Conservation (phyloP, 2,797 vertebrate species). For the Eutrigla gurnardus region DNA sequence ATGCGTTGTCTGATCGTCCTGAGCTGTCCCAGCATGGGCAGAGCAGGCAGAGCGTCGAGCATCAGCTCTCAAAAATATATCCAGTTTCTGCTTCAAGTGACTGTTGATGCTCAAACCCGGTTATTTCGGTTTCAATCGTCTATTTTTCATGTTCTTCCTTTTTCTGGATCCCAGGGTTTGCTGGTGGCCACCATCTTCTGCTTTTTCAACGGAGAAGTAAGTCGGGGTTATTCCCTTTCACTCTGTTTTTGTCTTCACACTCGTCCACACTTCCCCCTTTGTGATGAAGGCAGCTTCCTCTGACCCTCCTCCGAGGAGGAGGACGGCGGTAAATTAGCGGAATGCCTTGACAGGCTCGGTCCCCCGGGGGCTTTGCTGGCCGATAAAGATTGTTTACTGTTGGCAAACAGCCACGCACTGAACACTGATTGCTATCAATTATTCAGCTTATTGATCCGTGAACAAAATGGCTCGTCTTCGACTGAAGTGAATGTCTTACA, state of each 20-base stretch:
- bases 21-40: conserved; percentile 19
- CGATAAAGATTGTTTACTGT: conserved; percentile 30
- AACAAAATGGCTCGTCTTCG: conserved; percentile 20
- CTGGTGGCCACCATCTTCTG: conserved; percentile 99
- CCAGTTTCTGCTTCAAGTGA: background rate
- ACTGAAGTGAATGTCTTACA: conserved; percentile 24
- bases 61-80: conserved; percentile 38
- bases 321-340: background rate
- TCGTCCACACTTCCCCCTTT: conserved; percentile 65
- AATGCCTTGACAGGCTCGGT: conserved; percentile 15
- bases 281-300: conserved; percentile 25
- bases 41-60: conserved; percentile 16
- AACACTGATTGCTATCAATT: conserved; percentile 40
- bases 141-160: conserved; percentile 25
- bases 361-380: conserved; percentile 8
- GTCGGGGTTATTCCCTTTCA: conserved; percentile 40
- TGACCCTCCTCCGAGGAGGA: conserved; percentile 7
- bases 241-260: conserved; percentile 11
- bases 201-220: conserved; percentile 99
- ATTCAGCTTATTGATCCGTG: conserved; percentile 37
- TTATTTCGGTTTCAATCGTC: background rate
- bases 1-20: conserved; percentile 60
- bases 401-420: conserved; percentile 29
- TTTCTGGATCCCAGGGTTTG: conserved; percentile 86
- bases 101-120: background rate